Evolutionary conservation across 2,797 vertebrate species (phyloP).

Genomic region (Spinus olivaceus): DNA sequence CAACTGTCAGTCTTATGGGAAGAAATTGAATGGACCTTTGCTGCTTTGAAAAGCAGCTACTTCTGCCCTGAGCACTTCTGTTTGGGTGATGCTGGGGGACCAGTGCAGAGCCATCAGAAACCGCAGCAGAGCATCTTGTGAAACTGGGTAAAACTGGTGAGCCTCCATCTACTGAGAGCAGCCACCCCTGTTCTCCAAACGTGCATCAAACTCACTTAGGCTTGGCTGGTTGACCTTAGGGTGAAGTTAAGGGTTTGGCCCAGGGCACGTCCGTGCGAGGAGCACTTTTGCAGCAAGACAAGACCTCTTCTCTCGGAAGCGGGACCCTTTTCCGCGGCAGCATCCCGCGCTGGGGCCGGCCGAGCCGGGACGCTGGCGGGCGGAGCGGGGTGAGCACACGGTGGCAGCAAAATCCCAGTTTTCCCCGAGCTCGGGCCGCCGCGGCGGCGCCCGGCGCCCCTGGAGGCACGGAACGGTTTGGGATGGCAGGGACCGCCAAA

Average conservation of each 20-base stretch:
- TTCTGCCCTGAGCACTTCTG: background rate
- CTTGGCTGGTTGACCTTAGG: background rate
- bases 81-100: background rate
- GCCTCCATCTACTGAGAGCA: background rate
- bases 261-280: rapidly evolving
- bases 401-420: conserved; percentile 52
- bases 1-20: background rate
- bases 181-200: background rate
- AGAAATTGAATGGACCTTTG: background rate
- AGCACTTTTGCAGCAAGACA: background rate
- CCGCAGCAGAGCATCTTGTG: background rate
- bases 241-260: background rate
- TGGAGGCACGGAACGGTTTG: rapidly evolving
- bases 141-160: background rate
- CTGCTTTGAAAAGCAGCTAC: background rate
- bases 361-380: background rate
- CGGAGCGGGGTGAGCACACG: background rate
- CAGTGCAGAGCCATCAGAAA: background rate
- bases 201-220: background rate
- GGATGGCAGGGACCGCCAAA: rapidly evolving
- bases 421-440: background rate
- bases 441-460: background rate
- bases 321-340: rapidly evolving
- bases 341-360: background rate
- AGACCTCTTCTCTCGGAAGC: background rate